Base-by-base conservation (phyloP, 2,888 invertebrate species). In the Malthinus flaveolus region DNA sequence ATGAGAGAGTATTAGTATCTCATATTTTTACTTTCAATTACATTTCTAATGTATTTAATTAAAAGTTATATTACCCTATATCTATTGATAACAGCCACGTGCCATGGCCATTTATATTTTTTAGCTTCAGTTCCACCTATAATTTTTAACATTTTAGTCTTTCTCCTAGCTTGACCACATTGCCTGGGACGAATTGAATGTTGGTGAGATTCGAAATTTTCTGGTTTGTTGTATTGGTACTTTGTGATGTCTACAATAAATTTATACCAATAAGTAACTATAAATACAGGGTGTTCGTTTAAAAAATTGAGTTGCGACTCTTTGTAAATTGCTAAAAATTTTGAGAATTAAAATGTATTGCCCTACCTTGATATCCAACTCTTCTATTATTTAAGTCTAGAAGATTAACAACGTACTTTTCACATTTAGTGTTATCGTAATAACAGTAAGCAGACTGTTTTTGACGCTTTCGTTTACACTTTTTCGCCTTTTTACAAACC, bases 91-190 rank as follows among this genome's bases (percentile, higher is more conserved):
- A 97, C 87, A 49, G 92, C 95, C 12, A 93, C 94, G 80, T 95
- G 95, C 95, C 96, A 96, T 0, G 95, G 94, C 95, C 96, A 97
- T 73, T 89, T 90, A 35, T 93, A 91, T 47, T 86, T 88, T 8
- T 84, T 81, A 0, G 93, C 85, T 36, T 91, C 89, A 50, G 86
- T 82, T 0, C 96, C 96, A 0, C 96, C 96, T 55, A 96, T 91
- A 59, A 96, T 95, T 67, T 90, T 85, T 59, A 91, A 80, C 87
- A 88, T 86, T 56, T 65, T 66, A 4, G 62, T 48, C 56, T 70
- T 75, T 49, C 68, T 71, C 10, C 70, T 64, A 1, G 55, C 36
- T 10, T 37, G 33, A 7, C 62, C 62, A 32, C 62, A 62, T 36
- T 53, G 48, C 11, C 11, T 7, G 7, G 49, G 34, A 12, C 42